Evolutionary conservation across 2,888 invertebrate genomes (phyloP), one percentile per base, ranked within the genome.

Genomic region (Thera obeliscata): DNA sequence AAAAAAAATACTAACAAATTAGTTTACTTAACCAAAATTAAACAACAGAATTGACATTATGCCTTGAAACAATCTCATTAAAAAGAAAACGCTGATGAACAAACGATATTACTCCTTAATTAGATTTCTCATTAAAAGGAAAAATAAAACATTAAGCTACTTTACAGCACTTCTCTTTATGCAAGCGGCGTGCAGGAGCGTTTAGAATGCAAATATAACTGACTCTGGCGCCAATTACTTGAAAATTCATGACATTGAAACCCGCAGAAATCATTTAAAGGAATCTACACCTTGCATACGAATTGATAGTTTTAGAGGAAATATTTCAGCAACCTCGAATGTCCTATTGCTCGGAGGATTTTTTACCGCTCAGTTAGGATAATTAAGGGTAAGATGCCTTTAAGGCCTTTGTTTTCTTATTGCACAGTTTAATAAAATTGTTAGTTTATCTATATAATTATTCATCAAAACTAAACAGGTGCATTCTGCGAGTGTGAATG

Each of bases 191-290:
- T 76, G 73, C 76, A 76, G 61, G 60, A 76, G 66, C 76, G 74
- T 72, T 76, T 76, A 73, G 72, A 76, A 76, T 76, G 76, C 76
- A 76, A 76, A 76, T 76, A 61, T 67, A 67, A 70, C 55, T 65
- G 69, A 72, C 69, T 73, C 72, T 65, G 60, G 69, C 66, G 73
- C 58, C 76, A 74, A 76, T 76, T 76, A 76, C 74, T 76, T 74
- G 73, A 70, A 72, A 76, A 76, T 76, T 76, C 74, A 73, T 76
- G 76, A 74, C 76, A 76, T 76, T 73, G 76, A 74, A 74, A 76
- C 74, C 76, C 70, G 38, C 76, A 76, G 74, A 76, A 76, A 76
- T 76, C 70, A 76, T 76, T 76, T 76, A 74, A 75, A 75, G 72
- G 71, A 70, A 71, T 56, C 61, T 55, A 61, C 70, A 69, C 64